Percentiles rank a stretch among this genome's conserved stretches.
These are phyloP conservation scores for Chrysopilus asiliformis DNA, from an alignment of 2,888 invertebrate genomes.

Conservation along the genomic window DNA sequence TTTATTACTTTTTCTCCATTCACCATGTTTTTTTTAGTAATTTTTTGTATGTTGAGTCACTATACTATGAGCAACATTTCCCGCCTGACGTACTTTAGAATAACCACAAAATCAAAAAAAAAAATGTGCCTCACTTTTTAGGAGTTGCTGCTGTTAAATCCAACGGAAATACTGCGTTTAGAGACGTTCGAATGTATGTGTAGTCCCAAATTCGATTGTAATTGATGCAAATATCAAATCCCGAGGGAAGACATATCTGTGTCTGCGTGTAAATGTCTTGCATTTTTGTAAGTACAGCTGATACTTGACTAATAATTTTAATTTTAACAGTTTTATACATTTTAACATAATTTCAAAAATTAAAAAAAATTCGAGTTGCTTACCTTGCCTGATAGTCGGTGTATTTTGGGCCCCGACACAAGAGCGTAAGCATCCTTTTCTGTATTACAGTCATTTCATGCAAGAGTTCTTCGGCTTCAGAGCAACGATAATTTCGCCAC, in stretches of 20 bases:
- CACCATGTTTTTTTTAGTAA: no score
- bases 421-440: conserved; percentile 41
- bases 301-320: conserved; percentile 34
- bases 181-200: conserved; percentile 16
- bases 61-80: no score
- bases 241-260: conserved; percentile 40
- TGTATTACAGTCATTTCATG: conserved; percentile 19
- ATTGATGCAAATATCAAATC: conserved; percentile 26
- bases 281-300: conserved; percentile 39
- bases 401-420: conserved; percentile 51
- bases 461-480: conserved; percentile 14
- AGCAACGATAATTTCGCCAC: conserved; percentile 32
- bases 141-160: conserved; percentile 12
- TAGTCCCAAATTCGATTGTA: conserved; percentile 19
- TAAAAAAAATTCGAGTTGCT: conserved; percentile 12
- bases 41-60: no score
- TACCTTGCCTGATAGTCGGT: conserved; percentile 43
- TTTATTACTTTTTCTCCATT: no score
- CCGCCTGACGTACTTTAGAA: no score
- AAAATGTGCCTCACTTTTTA: not conserved
- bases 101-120: no score
- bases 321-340: not conserved
- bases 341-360: not conserved
- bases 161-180: conserved; percentile 13
- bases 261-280: conserved; percentile 45